phyloP scores from a whole-genome alignment of 2,797 vertebrate species.

The Buceros bicornis region DNA sequence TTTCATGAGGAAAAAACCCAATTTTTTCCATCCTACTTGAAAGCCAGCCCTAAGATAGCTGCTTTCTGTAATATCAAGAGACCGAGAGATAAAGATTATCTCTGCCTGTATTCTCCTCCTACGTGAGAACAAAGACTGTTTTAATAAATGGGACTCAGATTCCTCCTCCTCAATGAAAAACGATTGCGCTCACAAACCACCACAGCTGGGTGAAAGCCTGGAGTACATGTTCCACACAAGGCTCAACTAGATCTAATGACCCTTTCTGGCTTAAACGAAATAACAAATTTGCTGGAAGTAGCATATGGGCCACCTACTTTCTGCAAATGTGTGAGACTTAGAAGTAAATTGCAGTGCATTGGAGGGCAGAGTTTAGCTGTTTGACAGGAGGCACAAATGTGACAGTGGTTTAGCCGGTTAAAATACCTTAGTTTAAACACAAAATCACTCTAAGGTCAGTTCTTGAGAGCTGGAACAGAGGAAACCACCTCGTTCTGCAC shows the following conservation, averaged over 20 bases:
- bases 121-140: conserved; percentile 29
- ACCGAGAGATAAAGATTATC: conserved; percentile 31
- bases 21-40: background rate
- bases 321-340: background rate
- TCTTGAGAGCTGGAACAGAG: background rate
- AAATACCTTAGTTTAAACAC: background rate
- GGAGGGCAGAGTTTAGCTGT: background rate
- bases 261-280: background rate
- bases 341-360: background rate
- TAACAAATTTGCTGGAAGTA: background rate
- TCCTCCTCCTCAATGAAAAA: background rate
- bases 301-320: background rate
- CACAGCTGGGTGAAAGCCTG: background rate
- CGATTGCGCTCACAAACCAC: background rate
- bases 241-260: background rate
- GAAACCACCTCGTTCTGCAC: background rate
- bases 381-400: conserved; percentile 13
- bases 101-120: conserved; percentile 23
- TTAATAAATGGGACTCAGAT: conserved; percentile 25
- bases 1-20: background rate
- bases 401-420: background rate
- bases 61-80: conserved; percentile 8
- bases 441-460: background rate
- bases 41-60: conserved; percentile 16
- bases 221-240: background rate